Percentiles rank a stretch among this genome's conserved stretches.
Evolutionary conservation across 2,888 invertebrate species (phyloP).

Genomic region (Kuschelorhynchus macadamiae): DNA sequence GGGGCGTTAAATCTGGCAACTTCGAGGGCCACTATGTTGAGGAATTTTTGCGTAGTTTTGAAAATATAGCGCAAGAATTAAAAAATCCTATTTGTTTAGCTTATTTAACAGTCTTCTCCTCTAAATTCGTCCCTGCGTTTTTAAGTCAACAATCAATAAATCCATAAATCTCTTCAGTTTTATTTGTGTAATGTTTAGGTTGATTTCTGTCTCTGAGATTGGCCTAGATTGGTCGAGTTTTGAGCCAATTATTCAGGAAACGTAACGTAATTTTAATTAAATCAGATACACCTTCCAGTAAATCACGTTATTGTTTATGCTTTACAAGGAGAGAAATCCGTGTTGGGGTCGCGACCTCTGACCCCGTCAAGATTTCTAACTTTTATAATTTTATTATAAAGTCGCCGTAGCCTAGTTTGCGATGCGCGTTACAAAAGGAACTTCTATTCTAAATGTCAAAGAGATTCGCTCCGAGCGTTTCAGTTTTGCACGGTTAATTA

Average conservation of each 20-base stretch:
- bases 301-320: slow-evolving; percentile 26
- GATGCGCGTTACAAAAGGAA: background rate
- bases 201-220: too few species aligned
- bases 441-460: slow-evolving; percentile 2
- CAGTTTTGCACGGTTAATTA: too few species aligned
- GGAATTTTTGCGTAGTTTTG: too few species aligned
- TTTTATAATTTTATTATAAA: slow-evolving; percentile 23
- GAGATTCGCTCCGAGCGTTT: background rate
- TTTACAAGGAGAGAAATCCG: slow-evolving; percentile 29
- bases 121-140: too few species aligned
- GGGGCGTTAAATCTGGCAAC: too few species aligned
- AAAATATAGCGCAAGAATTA: too few species aligned
- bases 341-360: slow-evolving; percentile 22
- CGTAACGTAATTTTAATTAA: slow-evolving; percentile 23
- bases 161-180: too few species aligned
- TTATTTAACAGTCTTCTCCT: too few species aligned
- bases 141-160: too few species aligned
- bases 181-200: too few species aligned
- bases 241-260: slow-evolving; percentile 5
- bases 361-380: slow-evolving; percentile 28
- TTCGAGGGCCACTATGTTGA: too few species aligned
- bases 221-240: slow-evolving; percentile 1
- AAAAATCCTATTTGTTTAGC: too few species aligned
- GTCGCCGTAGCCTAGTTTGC: slow-evolving; percentile 17
- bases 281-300: slow-evolving; percentile 25